phyloP scores from a whole-genome alignment of 2,888 invertebrate species.

The Calameuta idolon region DNA sequence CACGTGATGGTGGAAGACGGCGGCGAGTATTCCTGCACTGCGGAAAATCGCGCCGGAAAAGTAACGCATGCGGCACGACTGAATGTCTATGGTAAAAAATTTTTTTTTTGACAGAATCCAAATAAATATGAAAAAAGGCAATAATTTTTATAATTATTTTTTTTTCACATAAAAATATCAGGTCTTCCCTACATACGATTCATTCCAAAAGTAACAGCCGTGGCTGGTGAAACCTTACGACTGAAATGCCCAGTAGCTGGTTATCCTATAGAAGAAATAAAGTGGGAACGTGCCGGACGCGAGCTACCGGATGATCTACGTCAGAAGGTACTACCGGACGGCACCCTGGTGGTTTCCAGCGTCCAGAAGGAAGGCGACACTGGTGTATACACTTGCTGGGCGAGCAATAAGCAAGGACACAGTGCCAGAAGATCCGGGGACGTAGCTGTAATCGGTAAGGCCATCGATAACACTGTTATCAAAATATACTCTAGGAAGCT shows the following conservation, averaged over 20 bases:
- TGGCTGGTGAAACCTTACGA: slow-evolving; percentile 80
- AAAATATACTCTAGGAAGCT: background rate
- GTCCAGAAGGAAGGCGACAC: slow-evolving; percentile 82
- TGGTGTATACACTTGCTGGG: slow-evolving; percentile 85
- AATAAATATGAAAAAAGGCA: slow-evolving; percentile 10
- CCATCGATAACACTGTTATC: slow-evolving; percentile 21
- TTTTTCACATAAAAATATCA: slow-evolving; percentile 53
- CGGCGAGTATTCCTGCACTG: slow-evolving; percentile 82
- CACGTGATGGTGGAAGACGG: slow-evolving; percentile 84
- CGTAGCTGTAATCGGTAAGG: slow-evolving; percentile 82
- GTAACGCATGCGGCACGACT: slow-evolving; percentile 80
- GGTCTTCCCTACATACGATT: slow-evolving; percentile 84
- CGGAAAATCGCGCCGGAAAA: slow-evolving; percentile 81
- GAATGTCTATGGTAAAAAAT: slow-evolving; percentile 79
- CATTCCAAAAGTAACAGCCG: slow-evolving; percentile 85
- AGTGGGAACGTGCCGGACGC: slow-evolving; percentile 81
- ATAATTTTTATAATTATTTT: slow-evolving; percentile 24
- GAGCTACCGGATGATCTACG: slow-evolving; percentile 84
- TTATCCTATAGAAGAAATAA: slow-evolving; percentile 83
- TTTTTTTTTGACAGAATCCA: slow-evolving; percentile 21
- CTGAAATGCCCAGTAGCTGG: slow-evolving; percentile 86
- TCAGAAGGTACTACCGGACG: slow-evolving; percentile 80
- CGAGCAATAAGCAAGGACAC: slow-evolving; percentile 82
- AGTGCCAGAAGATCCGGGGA: slow-evolving; percentile 80
- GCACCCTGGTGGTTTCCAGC: slow-evolving; percentile 79